Base-by-base conservation (phyloP, 2,888 invertebrate genomes). In the Eilema depressum region DNA sequence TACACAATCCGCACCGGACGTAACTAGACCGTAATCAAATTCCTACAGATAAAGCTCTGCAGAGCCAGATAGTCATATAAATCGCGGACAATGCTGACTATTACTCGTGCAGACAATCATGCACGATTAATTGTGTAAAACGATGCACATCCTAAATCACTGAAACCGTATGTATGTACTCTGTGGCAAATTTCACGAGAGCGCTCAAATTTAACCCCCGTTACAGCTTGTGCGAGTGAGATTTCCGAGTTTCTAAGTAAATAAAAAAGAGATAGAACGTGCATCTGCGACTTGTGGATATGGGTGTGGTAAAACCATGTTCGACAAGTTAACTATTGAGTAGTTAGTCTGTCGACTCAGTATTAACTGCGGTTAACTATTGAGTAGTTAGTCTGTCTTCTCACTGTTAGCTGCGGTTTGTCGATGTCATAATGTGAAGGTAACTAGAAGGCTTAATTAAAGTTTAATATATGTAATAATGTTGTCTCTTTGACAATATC, bases 71-170 rank as follows among this genome's bases (percentile, higher is more conserved):
- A 66, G 66, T 74, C 68, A 69, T 75, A 81, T 81, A 79, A 83
- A 82, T 81, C 74, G 69, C 47, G 74, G 56, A 75, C 75, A 75
- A 69, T 74, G 79, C 70, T 47, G 62, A 68, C 73, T 80, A 80
- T 81, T 80, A 81, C 78, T 76, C 75, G 66, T n/a, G 28, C 66
- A 75, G 71, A 82, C 84, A 78, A 82, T 84, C 77, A 78, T 79
- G 78, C 77, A 79, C 81, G 82, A 85, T 82, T 84, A 83, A 83
- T 83, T 71, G 79, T 83, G 83, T 76, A 83, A 82, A 85, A 81
- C 80, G 80, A 70, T 74, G 74, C 69, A 37, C 33, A 60, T 68
- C 73, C 77, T 84, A 84, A 86, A 86, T 85, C 85, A 86, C 75
- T 76, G 73, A 61, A 62, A 63, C 60, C 68, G 66, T 69, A 63